Evolutionary conservation across 2,113 vertebrate genomes (phyloP).

Genomic region (Nicator chloris): DNA sequence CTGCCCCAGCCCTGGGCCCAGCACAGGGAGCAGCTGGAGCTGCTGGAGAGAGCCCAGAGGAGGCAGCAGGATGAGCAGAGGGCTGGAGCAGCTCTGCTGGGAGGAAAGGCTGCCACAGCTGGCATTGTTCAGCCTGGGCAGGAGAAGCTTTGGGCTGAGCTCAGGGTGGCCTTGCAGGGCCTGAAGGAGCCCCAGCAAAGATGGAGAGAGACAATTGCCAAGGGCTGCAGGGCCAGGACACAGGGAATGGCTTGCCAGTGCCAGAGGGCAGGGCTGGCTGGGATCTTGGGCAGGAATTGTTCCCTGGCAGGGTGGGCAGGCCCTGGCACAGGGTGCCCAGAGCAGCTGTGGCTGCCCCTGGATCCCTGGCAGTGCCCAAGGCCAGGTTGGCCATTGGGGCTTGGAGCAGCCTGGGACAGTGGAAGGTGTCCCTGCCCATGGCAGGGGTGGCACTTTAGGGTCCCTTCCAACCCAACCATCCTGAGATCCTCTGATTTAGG

Average conservation of each 20-base stretch:
- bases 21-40: not conserved
- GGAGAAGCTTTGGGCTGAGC: not conserved
- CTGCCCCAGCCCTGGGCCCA: not conserved
- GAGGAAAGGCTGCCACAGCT: not conserved
- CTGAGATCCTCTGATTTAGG: not conserved
- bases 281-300: rapidly evolving
- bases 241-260: not conserved
- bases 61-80: not conserved
- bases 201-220: not conserved
- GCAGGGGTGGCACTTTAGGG: not conserved
- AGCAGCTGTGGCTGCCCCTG: not conserved
- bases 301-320: rapidly evolving
- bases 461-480: not conserved
- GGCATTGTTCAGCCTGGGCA: not conserved
- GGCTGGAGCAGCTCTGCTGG: not conserved
- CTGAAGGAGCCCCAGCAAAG: too few relatives aligned
- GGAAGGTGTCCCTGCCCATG: not conserved
- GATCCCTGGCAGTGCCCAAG: not conserved
- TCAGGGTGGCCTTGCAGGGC: too few relatives aligned
- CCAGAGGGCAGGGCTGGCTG: not conserved
- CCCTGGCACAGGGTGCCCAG: not conserved
- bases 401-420: not conserved
- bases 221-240: not conserved
- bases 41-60: not conserved
- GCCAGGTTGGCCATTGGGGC: not conserved